A percentile compares a stretch with the other conserved stretches of the same genome.
Evolutionary conservation across 2,797 vertebrate genomes (phyloP).

Genomic region (Anguilla pacifica): DNA sequence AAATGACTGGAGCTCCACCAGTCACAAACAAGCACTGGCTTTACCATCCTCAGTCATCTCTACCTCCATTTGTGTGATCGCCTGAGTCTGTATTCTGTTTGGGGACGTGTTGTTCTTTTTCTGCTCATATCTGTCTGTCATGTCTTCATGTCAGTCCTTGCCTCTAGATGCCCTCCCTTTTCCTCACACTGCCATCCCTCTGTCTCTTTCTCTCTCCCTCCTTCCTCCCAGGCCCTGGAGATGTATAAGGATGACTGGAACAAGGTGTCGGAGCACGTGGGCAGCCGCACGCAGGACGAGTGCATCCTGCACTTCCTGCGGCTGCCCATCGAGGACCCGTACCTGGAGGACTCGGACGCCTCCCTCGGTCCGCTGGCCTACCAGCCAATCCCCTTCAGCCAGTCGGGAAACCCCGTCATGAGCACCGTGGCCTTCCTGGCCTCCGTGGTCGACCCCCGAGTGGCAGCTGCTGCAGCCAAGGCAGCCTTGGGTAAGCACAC

Average conservation of each 20-base stretch:
- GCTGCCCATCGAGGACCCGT: conserved; percentile 94
- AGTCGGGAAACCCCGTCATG: conserved; percentile 96
- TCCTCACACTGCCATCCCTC: not conserved
- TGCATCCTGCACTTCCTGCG: conserved; percentile 96
- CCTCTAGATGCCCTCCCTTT: not conserved
- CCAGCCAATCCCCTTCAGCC: conserved; percentile 95
- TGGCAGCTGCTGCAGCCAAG: conserved; percentile 91
- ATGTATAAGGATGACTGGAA: conserved; percentile 99
- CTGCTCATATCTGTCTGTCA: not conserved
- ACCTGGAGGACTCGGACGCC: conserved; percentile 90
- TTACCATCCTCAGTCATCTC: not conserved
- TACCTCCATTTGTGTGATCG: not conserved
- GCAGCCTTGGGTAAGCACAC: conserved; percentile 83
- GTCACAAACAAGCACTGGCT: not conserved
- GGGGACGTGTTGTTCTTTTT: not conserved
- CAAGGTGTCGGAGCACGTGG: conserved; percentile 96
- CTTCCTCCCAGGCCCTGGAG: conserved; percentile 83
- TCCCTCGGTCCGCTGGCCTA: conserved; percentile 92
- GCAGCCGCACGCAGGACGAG: conserved; percentile 94
- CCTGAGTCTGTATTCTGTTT: not conserved
- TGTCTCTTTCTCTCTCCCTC: not conserved
- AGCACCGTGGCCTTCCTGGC: conserved; percentile 96
- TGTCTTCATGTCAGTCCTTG: not conserved
- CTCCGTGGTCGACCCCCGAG: conserved; percentile 91
- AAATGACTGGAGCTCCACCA: not conserved